These are phyloP conservation scores for Lingula anatina DNA, from an alignment of 2,888 invertebrate species.

Conservation along the genomic window DNA sequence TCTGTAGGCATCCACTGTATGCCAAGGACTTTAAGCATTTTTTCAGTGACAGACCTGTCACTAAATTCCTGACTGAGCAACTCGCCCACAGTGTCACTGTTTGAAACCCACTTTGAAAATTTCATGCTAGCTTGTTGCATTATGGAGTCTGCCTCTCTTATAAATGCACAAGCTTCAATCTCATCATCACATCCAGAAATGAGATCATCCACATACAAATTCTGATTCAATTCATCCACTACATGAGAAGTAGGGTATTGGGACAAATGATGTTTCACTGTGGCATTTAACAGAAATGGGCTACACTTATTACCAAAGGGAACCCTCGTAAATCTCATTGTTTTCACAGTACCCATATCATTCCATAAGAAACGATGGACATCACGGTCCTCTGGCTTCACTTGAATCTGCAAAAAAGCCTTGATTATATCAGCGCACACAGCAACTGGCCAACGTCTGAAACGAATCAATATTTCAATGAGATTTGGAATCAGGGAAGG, in stretches of 20 bases:
- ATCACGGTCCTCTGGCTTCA: constrained; percentile 7
- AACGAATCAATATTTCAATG: constrained; percentile 10
- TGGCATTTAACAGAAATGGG: constrained; percentile 2
- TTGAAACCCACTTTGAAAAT: constrained; percentile 18
- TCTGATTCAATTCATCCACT: neutral
- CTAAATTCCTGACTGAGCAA: neutral
- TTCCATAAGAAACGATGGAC: constrained; percentile 11
- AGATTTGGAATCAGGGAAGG: constrained; percentile 10
- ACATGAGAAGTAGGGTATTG: neutral
- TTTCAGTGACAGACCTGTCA: neutral
- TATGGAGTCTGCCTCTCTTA: constrained; percentile 7
- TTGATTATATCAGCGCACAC: constrained; percentile 13
- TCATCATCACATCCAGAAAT: neutral
- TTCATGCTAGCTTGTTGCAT: constrained; percentile 13
- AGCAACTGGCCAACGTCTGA: constrained; percentile 10
- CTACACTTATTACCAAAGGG: constrained; percentile 7
- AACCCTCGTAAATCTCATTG: constrained; percentile 4
- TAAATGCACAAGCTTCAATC: neutral
- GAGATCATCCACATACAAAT: neutral
- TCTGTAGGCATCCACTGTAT: constrained; percentile 7
- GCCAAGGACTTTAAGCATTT: constrained; percentile 8
- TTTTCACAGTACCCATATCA: neutral
- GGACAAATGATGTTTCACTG: neutral
- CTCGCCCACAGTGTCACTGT: constrained; percentile 4
- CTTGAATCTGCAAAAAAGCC: constrained; percentile 11